These are phyloP conservation scores for Glyphotaelius pellucidus DNA, from an alignment of 2,888 invertebrate species.

Conservation along the genomic window DNA sequence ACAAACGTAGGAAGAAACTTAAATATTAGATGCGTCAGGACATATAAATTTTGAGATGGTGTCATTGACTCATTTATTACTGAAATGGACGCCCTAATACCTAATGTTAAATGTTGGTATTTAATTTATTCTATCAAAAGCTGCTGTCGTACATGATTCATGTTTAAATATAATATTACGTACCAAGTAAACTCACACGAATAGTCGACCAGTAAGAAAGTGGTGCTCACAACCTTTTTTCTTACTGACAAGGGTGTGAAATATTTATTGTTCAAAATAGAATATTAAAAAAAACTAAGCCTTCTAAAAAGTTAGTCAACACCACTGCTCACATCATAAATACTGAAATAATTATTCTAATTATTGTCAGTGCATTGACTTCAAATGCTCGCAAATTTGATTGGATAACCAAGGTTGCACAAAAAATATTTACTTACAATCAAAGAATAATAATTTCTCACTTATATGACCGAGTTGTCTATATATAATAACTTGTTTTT, in stretches of 20 bases:
- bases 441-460: no score
- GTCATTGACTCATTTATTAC: constrained; percentile 5
- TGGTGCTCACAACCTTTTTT: not conserved
- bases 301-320: no score
- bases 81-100: constrained; percentile 9
- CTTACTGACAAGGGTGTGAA: not conserved
- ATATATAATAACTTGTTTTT: no score
- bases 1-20: not conserved
- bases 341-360: no score
- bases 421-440: no score
- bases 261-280: not conserved
- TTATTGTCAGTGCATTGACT: no score
- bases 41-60: not conserved
- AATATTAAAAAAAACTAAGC: no score
- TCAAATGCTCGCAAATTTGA: no score
- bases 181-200: constrained; percentile 34
- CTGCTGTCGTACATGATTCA: constrained; percentile 52
- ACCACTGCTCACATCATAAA: no score
- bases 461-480: no score
- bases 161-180: constrained; percentile 26
- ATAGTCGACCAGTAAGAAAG: constrained; percentile 25
- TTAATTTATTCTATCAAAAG: constrained; percentile 61
- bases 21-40: not conserved
- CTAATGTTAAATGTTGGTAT: constrained; percentile 41
- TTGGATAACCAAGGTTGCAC: no score